These are phyloP conservation scores for Metopolophium dirhodum DNA, from an alignment of 1,140 invertebrate genomes.

Conservation along the genomic window DNA sequence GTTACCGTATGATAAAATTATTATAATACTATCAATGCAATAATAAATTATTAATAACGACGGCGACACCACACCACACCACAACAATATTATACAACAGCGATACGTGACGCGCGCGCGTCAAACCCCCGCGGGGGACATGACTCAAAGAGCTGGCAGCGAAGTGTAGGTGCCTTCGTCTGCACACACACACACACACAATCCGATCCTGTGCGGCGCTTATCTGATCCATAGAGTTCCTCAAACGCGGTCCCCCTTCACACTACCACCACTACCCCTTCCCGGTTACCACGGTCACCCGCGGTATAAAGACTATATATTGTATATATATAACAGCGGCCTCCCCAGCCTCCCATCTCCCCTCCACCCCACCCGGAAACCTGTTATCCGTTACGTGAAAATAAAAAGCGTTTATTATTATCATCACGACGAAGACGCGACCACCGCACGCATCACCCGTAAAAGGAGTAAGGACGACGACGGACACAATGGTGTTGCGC, in stretches of 20 bases:
- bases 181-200: too few species aligned
- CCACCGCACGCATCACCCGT: neutral
- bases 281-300: neutral
- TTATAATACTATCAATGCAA: neutral
- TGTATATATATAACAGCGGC: neutral
- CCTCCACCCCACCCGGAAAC: neutral
- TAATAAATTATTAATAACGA: neutral
- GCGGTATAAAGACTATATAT: neutral
- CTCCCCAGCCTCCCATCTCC: neutral
- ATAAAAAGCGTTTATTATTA: neutral
- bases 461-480: neutral
- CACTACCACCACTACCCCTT: too few species aligned
- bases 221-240: constrained; percentile 26
- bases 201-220: neutral
- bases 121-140: constrained; percentile 14
- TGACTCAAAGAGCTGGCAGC: neutral
- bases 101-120: neutral
- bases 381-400: constrained; percentile 19
- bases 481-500: constrained; percentile 13
- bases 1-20: neutral
- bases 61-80: neutral
- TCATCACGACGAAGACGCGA: neutral
- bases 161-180: neutral
- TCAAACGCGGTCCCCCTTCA: neutral
- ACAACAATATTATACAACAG: neutral